Percentiles rank a stretch among this genome's conserved stretches.
These are phyloP conservation scores for Balaenoptera acutorostrata DNA, from an alignment of 2,113 vertebrate species.

Conservation along the genomic window DNA sequence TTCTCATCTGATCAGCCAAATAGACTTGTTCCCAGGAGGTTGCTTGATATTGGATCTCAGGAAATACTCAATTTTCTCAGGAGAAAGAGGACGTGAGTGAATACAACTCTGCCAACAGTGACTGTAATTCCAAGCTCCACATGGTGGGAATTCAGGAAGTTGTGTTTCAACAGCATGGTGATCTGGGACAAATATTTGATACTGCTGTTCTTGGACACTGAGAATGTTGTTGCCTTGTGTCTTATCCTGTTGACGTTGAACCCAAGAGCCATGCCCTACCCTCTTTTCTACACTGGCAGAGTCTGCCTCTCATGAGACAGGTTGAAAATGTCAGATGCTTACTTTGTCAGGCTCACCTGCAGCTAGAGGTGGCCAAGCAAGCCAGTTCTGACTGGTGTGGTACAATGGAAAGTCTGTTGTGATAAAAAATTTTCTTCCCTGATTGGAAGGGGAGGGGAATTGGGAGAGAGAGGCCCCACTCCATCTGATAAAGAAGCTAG, in stretches of 20 bases:
- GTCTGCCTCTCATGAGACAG: neutral
- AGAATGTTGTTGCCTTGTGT: neutral
- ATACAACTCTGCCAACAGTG: neutral
- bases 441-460: neutral
- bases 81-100: neutral
- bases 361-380: neutral
- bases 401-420: neutral
- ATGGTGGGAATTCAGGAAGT: neutral
- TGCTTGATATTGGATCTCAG: neutral
- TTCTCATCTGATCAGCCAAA: neutral
- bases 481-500: neutral
- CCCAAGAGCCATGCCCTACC: no score
- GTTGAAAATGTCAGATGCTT: neutral
- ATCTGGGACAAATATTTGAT: neutral
- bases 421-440: neutral
- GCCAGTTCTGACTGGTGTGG: neutral
- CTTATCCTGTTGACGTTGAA: neutral
- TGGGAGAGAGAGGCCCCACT: neutral
- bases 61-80: neutral
- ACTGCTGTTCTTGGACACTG: neutral
- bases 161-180: neutral
- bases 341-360: neutral
- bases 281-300: neutral
- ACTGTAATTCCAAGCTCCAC: neutral
- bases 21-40: neutral